phyloP scores from a whole-genome alignment of 2,113 vertebrate species.

The Macroglossus sobrinus region DNA sequence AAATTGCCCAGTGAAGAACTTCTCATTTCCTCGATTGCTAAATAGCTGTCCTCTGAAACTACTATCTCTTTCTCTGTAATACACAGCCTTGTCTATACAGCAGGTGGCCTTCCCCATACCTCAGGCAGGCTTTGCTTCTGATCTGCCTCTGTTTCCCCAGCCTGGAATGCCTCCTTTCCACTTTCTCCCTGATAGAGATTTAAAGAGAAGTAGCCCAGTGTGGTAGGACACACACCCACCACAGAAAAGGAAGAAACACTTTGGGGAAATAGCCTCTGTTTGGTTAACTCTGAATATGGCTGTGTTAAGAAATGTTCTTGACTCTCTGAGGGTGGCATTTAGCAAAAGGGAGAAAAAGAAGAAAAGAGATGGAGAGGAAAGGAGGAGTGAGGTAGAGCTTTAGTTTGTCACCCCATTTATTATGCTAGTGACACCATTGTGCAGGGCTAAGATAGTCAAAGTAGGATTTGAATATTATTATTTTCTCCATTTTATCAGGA shows the following conservation, averaged over 20 bases:
- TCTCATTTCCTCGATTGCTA: conserved; percentile 18
- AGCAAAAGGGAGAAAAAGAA: neutral
- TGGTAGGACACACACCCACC: neutral
- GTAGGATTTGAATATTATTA: too few relatives aligned
- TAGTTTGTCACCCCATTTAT: neutral
- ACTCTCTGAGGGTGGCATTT: neutral
- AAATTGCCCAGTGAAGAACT: conserved; percentile 43
- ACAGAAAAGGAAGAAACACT: neutral
- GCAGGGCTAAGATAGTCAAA: neutral
- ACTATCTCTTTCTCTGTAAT: neutral
- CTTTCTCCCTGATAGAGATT: neutral
- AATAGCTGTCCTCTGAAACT: neutral
- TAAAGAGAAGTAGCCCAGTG: neutral
- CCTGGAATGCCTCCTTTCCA: neutral
- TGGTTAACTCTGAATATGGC: neutral
- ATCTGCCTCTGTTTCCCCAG: neutral
- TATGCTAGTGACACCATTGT: neutral
- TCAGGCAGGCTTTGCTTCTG: neutral
- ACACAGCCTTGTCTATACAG: neutral
- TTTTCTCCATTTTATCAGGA: neutral
- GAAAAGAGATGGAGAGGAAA: neutral
- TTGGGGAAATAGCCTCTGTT: neutral
- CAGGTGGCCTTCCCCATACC: neutral
- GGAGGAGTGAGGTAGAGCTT: neutral
- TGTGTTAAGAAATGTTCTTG: conserved; percentile 10